phyloP scores from a whole-genome alignment of 1,140 invertebrate species.

The Cepaea nemoralis region DNA sequence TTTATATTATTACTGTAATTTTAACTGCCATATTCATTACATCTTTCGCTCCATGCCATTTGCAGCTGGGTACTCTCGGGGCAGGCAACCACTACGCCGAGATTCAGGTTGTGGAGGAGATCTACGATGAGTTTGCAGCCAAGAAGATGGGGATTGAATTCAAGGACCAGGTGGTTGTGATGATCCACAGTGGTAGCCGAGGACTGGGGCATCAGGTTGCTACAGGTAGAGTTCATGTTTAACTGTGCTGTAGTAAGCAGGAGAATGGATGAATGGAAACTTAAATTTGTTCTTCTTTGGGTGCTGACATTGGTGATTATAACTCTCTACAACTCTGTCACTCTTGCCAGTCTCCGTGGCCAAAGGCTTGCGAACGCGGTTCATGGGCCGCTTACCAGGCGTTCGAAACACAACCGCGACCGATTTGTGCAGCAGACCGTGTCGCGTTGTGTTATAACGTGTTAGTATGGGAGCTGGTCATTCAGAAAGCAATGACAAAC shows the following conservation, averaged over 20 bases:
- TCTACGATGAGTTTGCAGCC: constrained; percentile 96
- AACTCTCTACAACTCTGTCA: not conserved
- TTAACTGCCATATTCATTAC: not conserved
- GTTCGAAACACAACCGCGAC: too few relatives aligned
- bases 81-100: constrained; percentile 99
- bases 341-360: not conserved
- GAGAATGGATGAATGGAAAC: too few relatives aligned
- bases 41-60: not conserved
- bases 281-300: not conserved
- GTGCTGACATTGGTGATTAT: not conserved
- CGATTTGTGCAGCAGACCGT: too few relatives aligned
- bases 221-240: constrained; percentile 76
- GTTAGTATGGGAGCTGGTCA: too few relatives aligned
- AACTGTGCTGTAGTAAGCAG: not conserved
- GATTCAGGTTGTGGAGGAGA: constrained; percentile 98
- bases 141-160: constrained; percentile 99
- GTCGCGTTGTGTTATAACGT: too few relatives aligned
- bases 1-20: too few relatives aligned
- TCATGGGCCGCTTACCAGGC: too few relatives aligned
- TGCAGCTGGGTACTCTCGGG: constrained; percentile 90
- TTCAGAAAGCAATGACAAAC: too few relatives aligned
- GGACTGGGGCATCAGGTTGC: constrained; percentile 99
- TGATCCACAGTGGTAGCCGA: constrained; percentile 99
- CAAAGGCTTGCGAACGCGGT: too few relatives aligned
- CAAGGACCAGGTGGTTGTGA: constrained; percentile 96